These are phyloP conservation scores for Metopia argyrocephala DNA, from an alignment of 2,888 invertebrate genomes.

Conservation along the genomic window DNA sequence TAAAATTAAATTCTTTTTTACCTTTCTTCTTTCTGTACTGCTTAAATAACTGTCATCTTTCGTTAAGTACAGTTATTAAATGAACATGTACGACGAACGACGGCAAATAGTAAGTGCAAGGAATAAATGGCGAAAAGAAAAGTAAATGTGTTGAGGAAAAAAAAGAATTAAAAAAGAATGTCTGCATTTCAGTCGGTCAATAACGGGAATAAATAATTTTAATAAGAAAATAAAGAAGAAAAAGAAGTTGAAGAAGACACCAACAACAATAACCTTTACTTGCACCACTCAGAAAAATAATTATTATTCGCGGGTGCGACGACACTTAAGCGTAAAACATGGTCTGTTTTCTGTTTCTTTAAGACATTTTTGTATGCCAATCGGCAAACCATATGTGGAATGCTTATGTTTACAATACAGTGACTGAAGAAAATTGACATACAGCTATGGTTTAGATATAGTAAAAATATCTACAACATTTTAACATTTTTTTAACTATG, in stretches of 20 bases:
- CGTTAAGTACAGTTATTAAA: constrained; percentile 59
- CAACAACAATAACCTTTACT: neutral
- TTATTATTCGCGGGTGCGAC: constrained; percentile 52
- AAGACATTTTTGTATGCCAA: neutral
- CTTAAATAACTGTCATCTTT: neutral
- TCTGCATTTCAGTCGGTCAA: constrained; percentile 62
- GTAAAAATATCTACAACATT: too few relatives aligned
- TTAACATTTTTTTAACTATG: too few relatives aligned
- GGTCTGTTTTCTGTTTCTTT: neutral
- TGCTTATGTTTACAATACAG: constrained; percentile 5
- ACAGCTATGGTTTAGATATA: too few relatives aligned
- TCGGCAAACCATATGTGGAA: constrained; percentile 6
- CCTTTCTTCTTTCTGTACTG: neutral
- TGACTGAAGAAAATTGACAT: neutral
- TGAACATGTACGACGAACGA: neutral
- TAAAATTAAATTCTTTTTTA: neutral
- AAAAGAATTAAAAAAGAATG: constrained; percentile 20
- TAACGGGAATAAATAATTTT: constrained; percentile 60
- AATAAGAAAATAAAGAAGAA: constrained; percentile 32
- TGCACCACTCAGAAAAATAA: neutral
- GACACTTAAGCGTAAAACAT: constrained; percentile 29
- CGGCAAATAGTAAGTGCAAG: neutral
- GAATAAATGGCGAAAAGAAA: constrained; percentile 10
- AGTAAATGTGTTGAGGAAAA: constrained; percentile 33
- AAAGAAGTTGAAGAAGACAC: constrained; percentile 11